Conservation (phyloP, 2,797 vertebrate genomes). For the Myotis planiceps region DNA sequence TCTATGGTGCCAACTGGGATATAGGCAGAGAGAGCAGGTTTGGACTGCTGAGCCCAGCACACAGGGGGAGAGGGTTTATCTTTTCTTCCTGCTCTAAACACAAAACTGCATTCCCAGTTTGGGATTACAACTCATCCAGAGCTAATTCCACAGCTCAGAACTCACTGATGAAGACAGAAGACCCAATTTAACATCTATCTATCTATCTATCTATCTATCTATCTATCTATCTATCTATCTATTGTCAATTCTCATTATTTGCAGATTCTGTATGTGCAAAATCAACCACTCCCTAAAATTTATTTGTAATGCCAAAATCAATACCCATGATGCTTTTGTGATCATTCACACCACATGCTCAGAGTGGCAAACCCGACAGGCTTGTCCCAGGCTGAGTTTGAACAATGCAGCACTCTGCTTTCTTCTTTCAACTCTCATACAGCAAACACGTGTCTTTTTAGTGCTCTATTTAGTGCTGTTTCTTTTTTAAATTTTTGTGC, state of each 20-base stretch:
- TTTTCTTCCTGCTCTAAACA: background rate
- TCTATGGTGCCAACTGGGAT: background rate
- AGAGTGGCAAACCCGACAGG: background rate
- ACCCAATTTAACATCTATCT: background rate
- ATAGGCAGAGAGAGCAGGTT: background rate
- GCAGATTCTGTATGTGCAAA: background rate
- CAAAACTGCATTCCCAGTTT: background rate
- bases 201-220: background rate
- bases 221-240: background rate
- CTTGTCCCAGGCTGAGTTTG: background rate
- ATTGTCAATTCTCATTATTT: background rate
- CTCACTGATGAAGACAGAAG: background rate
- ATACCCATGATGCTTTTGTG: background rate
- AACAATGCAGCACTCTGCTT: background rate
- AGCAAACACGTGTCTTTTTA: background rate
- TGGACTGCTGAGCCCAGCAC: background rate
- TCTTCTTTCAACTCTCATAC: background rate
- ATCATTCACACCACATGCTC: background rate
- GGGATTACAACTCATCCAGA: background rate
- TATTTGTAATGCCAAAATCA: background rate
- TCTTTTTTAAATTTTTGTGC: background rate
- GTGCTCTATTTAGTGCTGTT: background rate
- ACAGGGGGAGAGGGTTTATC: background rate
- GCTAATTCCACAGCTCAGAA: slow-evolving; percentile 22
- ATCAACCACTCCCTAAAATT: background rate